These are phyloP conservation scores for Dynastes hyllus DNA, from an alignment of 2,888 invertebrate genomes.

Conservation along the genomic window DNA sequence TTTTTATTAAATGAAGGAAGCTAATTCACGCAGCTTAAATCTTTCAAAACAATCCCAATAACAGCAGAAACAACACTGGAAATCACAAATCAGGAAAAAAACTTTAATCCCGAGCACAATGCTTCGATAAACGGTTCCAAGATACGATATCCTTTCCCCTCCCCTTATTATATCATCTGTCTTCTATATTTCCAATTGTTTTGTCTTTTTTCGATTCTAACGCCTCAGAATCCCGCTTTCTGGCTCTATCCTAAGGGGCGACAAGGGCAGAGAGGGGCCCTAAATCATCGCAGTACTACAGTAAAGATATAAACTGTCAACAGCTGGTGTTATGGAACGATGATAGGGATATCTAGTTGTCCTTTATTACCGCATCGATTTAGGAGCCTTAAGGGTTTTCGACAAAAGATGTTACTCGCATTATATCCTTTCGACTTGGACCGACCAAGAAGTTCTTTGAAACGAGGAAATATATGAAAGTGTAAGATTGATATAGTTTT, in stretches of 20 bases:
- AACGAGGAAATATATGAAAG: too few relatives aligned
- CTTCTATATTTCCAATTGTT: conserved; percentile 5
- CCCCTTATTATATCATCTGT: too few relatives aligned
- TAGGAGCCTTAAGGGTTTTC: neutral
- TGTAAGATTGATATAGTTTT: too few relatives aligned
- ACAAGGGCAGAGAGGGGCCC: conserved; percentile 21
- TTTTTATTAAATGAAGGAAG: too few relatives aligned
- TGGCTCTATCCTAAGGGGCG: neutral
- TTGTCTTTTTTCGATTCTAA: neutral
- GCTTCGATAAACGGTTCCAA: neutral
- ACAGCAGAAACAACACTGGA: too few relatives aligned
- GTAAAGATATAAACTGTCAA: conserved; percentile 60
- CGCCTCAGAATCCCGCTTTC: neutral
- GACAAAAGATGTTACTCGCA: conserved; percentile 17
- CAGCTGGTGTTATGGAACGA: conserved; percentile 63
- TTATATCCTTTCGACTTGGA: neutral
- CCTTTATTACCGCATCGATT: conserved; percentile 53
- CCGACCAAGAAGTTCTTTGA: too few relatives aligned
- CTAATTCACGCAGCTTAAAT: too few relatives aligned
- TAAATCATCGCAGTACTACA: conserved; percentile 51
- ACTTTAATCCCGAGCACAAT: neutral
- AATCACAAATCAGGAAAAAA: neutral
- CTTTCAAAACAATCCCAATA: too few relatives aligned
- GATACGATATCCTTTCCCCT: neutral
- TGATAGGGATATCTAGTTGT: conserved; percentile 61